Evolutionary conservation across 2,113 vertebrate species (phyloP), one percentile per base, ranked within the genome.

Genomic region (Mobula birostris): DNA sequence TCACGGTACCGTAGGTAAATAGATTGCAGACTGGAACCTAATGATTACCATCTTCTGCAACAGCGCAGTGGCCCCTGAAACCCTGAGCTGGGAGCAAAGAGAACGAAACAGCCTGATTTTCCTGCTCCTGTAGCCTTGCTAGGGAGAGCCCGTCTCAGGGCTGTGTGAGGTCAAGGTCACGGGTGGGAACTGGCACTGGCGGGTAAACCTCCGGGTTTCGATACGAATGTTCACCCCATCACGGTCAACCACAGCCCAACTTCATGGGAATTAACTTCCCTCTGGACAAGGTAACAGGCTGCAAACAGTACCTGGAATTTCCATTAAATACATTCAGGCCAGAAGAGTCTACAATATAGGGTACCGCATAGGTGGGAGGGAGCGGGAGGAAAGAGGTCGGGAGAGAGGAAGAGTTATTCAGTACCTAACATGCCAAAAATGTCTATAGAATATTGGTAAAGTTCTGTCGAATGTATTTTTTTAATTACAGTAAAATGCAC

Each of bases 361-460:
- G 70, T 92, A 70, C 90, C 74, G 70, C 70, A 74, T 24, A 74
- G 68, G 29, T 7, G 70, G 40, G 94, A 82, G 74, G 94, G 95
- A 76, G 58, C 68, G 63, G 36, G 95, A 19, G 76, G 94, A 63
- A 48, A 94, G 66, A 95, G 95, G 95, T 95, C 96, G 94, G 95
- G 29, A 66, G 85, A 48, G 68, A 32, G 32, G 27, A 21, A 74
- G 40, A 56, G 40, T 93, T 74, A 93, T 93, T 91, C 91, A 93
- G 91, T 74, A 56, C 24, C 24, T 93, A 74, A 93, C 91, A 93
- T 93, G 91, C 91, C 91, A 74, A 76, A 70, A 93, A 74, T n/a
- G 61, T 93, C 91, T 93, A 93, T 93, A 93, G 91, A 93, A 93
- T 93, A 93, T 74, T 32, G 91, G 91, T 93, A 74, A 72, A 93